A percentile compares a stretch with the other conserved stretches of the same genome.
Conservation (phyloP, 2,888 invertebrate species). For the Scaptomyza flava region DNA sequence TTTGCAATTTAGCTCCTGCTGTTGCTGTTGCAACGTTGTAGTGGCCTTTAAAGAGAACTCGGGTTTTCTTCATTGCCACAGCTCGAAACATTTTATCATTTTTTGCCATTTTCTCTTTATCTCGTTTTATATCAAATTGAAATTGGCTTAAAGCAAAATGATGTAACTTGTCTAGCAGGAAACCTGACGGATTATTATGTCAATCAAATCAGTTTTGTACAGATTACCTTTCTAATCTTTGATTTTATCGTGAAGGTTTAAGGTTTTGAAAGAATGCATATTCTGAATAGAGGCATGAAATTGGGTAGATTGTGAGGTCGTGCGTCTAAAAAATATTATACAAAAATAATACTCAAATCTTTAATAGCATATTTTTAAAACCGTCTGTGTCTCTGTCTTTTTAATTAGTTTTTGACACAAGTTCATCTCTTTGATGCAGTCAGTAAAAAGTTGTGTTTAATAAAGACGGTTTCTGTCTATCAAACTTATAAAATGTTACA, state of each 20-base stretch:
- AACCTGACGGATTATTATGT: background rate
- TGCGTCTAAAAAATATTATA: too few species aligned
- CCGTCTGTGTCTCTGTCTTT: too few species aligned
- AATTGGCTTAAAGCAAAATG: constrained; percentile 12
- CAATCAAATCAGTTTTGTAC: constrained; percentile 1
- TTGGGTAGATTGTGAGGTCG: too few species aligned
- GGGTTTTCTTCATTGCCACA: constrained; percentile 11
- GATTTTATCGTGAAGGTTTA: constrained; percentile 2
- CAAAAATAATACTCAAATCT: too few species aligned
- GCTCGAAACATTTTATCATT: background rate
- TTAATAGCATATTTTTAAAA: too few species aligned
- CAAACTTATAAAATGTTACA: too few species aligned
- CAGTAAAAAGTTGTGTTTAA: too few species aligned
- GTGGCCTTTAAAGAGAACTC: constrained; percentile 14
- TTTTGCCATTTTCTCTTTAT: background rate
- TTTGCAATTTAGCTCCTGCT: constrained; percentile 33
- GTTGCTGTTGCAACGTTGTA: constrained; percentile 13
- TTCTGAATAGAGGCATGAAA: too few species aligned
- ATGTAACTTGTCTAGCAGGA: constrained; percentile 10
- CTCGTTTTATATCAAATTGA: background rate
- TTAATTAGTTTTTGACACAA: too few species aligned
- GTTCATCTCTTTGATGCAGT: too few species aligned
- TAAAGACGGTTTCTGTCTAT: too few species aligned
- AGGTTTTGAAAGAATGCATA: background rate
- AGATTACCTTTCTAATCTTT: background rate